These are phyloP conservation scores for Amaurobius ferox DNA, from an alignment of 2,888 invertebrate genomes.

Conservation along the genomic window DNA sequence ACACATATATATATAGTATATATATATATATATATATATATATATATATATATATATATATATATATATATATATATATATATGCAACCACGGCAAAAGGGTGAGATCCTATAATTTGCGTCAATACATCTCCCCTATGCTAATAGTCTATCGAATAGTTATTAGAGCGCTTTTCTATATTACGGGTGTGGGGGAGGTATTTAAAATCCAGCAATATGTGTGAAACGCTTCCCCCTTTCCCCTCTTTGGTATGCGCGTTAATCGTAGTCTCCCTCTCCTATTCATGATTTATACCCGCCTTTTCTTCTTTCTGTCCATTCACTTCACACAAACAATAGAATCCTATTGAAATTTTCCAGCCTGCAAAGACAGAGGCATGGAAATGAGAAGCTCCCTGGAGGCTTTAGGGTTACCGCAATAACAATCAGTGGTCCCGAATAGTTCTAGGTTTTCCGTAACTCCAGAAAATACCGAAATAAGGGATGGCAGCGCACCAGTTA, in stretches of 20 bases:
- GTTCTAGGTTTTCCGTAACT: neutral
- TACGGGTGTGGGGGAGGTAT: conserved; percentile 25
- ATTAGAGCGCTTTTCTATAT: conserved; percentile 65
- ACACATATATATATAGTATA: no score
- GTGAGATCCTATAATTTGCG: conserved; percentile 46
- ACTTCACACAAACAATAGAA: conserved; percentile 61
- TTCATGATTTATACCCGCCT: conserved; percentile 60
- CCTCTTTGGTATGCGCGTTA: conserved; percentile 54
- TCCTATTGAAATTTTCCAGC: conserved; percentile 64
- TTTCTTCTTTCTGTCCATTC: conserved; percentile 42
- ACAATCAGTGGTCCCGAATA: neutral
- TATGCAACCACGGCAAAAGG: conserved; percentile 30
- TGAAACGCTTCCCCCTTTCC: conserved; percentile 21
- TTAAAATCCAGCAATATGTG: conserved; percentile 61
- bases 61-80: conserved; percentile 32
- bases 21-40: neutral
- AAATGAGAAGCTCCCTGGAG: conserved; percentile 35
- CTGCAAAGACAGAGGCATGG: conserved; percentile 54
- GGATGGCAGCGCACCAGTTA: neutral
- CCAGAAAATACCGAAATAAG: neutral
- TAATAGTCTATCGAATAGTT: conserved; percentile 70
- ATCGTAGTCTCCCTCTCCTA: conserved; percentile 39
- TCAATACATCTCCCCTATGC: conserved; percentile 59
- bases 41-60: no score
- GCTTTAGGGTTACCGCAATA: conserved; percentile 53